Evolutionary conservation across 2,113 vertebrate genomes (phyloP), one percentile per base, ranked within the genome.

Genomic region (Xenotilapia longispinis): DNA sequence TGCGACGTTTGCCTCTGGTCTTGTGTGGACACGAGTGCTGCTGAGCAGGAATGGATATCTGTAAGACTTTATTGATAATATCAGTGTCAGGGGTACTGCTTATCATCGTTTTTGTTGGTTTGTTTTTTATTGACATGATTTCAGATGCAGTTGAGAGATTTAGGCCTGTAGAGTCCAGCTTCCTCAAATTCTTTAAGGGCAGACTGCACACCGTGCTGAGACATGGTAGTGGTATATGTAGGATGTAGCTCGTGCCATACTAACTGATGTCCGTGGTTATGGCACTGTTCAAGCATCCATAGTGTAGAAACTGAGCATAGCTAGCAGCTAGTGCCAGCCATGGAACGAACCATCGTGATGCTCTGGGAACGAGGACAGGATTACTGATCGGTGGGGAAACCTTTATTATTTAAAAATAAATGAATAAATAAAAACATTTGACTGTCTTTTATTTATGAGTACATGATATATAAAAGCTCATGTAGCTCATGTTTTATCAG

Each of bases 211-310:
- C 1, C 17, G 6, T 36, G 60, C 33, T 65, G 60, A n/a, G 60
- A 12, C 19, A 13, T 38, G 60, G 58, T 3, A 63, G 58, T 63
- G 1, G 0, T 10, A 0, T 38, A 6, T 65, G 17, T 65, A 36
- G 60, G 58, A 4, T 36, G 17, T 65, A 65, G 31, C 6, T 6
- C 60, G 4, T 36, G 60, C 31, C 19, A 13, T 13, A 1, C 17
- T 21, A n/a, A 7, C 60, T 65, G 31, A 38, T 65, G 60, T 65
- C 58, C 3, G 19, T 7, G 10, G 60, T 36, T 65, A 38, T 65
- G 60, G 33, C 60, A 8, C 0, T 65, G 60, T 65, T 38, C 60
- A 38, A 0, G 1, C 33, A 12, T 36, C 33, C 60, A n/a, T 2
- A n/a, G 19, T n/a, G 31, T 21, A 65, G 33, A 38, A 38, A 38